Evolutionary conservation across 2,888 invertebrate species (phyloP).

Genomic region (Malachius bipustulatus): DNA sequence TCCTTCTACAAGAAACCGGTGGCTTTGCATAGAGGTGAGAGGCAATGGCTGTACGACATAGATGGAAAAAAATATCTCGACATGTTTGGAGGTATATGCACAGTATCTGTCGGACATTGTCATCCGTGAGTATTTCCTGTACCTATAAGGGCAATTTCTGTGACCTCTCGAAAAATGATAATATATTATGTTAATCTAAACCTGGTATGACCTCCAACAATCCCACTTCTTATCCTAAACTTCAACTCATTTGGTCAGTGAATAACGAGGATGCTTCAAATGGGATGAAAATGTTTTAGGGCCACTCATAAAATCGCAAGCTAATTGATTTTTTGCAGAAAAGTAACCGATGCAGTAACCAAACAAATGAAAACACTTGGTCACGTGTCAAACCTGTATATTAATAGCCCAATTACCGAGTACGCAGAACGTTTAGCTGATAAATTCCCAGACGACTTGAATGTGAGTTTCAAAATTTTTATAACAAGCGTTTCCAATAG

Average conservation of each 20-base stretch:
- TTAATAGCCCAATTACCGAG: slow-evolving; percentile 81
- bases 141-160: too few relatives aligned
- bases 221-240: too few relatives aligned
- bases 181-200: too few relatives aligned
- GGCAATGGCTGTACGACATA: slow-evolving; percentile 88
- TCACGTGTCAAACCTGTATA: slow-evolving; percentile 88
- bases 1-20: slow-evolving; percentile 75
- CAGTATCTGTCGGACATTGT: slow-evolving; percentile 93
- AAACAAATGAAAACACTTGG: slow-evolving; percentile 73
- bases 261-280: too few relatives aligned
- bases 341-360: slow-evolving; percentile 65
- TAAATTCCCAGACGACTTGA: slow-evolving; percentile 76
- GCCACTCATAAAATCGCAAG: too few relatives aligned
- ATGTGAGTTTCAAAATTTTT: slow-evolving; percentile 40
- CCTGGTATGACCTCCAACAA: too few relatives aligned
- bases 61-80: slow-evolving; percentile 82
- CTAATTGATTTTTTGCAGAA: slow-evolving; percentile 51
- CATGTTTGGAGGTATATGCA: slow-evolving; percentile 93
- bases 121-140: slow-evolving; percentile 69
- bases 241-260: too few relatives aligned
- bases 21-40: slow-evolving; percentile 72
- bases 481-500: too few relatives aligned
- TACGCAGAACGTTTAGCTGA: slow-evolving; percentile 71
- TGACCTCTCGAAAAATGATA: too few relatives aligned
- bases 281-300: too few relatives aligned